Conservation (phyloP, 2,888 invertebrate species). For the Meiosimyza platycephala region DNA sequence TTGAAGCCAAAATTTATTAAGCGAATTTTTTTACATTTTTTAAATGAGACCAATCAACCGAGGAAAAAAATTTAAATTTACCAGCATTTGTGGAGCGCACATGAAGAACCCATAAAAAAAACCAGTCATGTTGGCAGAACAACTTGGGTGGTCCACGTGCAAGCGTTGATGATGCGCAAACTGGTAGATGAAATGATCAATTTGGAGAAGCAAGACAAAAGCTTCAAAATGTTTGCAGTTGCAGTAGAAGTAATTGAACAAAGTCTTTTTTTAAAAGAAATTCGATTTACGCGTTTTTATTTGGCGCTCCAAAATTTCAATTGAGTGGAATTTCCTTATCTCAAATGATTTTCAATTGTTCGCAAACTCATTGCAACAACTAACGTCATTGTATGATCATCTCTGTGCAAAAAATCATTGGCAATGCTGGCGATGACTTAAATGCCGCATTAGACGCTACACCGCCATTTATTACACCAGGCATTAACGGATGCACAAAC, state of each 20-base stretch:
- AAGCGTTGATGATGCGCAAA: neutral
- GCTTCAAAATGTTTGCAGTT: constrained; percentile 5
- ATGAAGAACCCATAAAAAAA: too few relatives aligned
- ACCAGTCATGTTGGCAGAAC: neutral
- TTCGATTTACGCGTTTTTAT: too few relatives aligned
- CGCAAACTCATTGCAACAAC: too few relatives aligned
- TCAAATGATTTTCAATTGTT: too few relatives aligned
- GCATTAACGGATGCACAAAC: neutral
- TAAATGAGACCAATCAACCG: constrained; percentile 12
- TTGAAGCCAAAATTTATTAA: neutral
- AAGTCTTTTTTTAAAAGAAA: too few relatives aligned
- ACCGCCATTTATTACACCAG: neutral
- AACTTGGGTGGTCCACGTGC: constrained; percentile 9
- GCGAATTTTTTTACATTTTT: constrained; percentile 4
- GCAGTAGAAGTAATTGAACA: neutral
- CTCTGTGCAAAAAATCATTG: too few relatives aligned
- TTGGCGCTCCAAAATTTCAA: too few relatives aligned
- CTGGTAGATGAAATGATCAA: neutral
- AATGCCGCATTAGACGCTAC: too few relatives aligned
- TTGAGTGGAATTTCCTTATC: too few relatives aligned
- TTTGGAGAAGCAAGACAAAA: neutral
- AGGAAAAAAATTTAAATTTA: neutral
- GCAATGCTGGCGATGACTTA: too few relatives aligned
- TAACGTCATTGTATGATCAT: too few relatives aligned
- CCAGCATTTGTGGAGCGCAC: too few relatives aligned